Percentiles rank a stretch among this genome's conserved stretches.
These are phyloP conservation scores for Panorpa germanica DNA, from an alignment of 2,888 invertebrate genomes.

Conservation along the genomic window DNA sequence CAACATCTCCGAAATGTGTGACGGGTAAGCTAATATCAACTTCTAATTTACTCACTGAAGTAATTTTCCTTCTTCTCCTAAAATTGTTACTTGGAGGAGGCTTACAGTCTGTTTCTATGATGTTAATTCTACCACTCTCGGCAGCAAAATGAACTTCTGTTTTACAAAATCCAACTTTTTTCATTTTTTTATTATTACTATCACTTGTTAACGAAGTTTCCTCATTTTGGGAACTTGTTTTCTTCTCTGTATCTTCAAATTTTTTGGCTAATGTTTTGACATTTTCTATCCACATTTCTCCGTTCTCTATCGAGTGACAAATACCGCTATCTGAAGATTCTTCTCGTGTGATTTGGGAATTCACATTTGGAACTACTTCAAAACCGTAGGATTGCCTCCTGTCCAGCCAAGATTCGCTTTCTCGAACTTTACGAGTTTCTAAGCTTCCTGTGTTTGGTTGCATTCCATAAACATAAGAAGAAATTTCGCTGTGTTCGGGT, in stretches of 20 bases:
- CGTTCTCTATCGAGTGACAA: no score
- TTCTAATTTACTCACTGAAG: conserved; percentile 22
- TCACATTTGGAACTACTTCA: conserved; percentile 30
- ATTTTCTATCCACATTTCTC: no score
- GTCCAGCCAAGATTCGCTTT: no score
- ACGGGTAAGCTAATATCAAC: conserved; percentile 29
- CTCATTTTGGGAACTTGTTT: no score
- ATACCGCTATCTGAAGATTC: conserved; percentile 61
- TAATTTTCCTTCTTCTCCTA: conserved; percentile 41
- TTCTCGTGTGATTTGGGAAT: conserved; percentile 23
- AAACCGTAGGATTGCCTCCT: conserved; percentile 64
- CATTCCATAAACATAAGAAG: no score
- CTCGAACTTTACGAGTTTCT: no score
- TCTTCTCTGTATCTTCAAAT: no score
- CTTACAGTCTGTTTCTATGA: conserved; percentile 74
- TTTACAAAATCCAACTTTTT: conserved; percentile 73
- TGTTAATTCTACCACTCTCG: conserved; percentile 69
- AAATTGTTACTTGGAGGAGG: conserved; percentile 71
- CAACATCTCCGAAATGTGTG: conserved; percentile 44
- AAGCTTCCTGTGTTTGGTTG: no score
- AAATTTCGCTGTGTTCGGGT: no score
- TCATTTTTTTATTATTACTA: no score
- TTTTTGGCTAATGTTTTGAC: no score
- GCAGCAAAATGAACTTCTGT: conserved; percentile 77
- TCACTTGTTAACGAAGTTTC: no score